Percentiles rank a stretch among this genome's conserved stretches.
phyloP scores from a whole-genome alignment of 2,797 vertebrate genomes.

The Sebastes miniatus region DNA sequence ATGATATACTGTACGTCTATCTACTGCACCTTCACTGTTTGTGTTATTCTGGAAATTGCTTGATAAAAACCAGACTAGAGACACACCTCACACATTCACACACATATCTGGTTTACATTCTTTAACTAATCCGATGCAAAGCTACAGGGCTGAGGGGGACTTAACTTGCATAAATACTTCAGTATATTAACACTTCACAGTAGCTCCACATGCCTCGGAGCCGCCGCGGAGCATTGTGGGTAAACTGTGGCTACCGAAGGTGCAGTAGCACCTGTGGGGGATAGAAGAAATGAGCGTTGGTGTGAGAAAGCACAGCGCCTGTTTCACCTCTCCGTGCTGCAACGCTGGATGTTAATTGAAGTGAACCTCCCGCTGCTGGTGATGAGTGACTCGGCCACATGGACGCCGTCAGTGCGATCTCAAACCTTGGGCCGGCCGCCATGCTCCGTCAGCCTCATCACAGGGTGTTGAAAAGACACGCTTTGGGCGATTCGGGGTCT shows the following conservation, averaged over 20 bases:
- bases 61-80: conserved; percentile 12
- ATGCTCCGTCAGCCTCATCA: not conserved
- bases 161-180: conserved; percentile 17
- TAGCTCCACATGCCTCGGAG: not conserved
- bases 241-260: not conserved
- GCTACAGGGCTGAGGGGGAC: not conserved
- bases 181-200: not conserved
- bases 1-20: not conserved
- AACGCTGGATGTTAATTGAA: conserved; percentile 24
- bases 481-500: not conserved
- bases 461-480: not conserved
- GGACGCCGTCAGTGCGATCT: not conserved
- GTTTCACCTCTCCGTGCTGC: conserved; percentile 1
- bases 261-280: not conserved
- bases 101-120: not conserved
- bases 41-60: not conserved
- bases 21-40: not conserved
- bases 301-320: not conserved
- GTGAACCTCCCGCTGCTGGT: conserved; percentile 13
- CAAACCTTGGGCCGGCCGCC: not conserved
- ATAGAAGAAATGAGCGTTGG: not conserved
- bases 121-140: not conserved
- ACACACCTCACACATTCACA: conserved; percentile 3
- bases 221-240: not conserved
- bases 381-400: not conserved